A percentile compares a stretch with the other conserved stretches of the same genome.
Evolutionary conservation across 2,113 vertebrate species (phyloP).

Genomic region (Promerops cafer): DNA sequence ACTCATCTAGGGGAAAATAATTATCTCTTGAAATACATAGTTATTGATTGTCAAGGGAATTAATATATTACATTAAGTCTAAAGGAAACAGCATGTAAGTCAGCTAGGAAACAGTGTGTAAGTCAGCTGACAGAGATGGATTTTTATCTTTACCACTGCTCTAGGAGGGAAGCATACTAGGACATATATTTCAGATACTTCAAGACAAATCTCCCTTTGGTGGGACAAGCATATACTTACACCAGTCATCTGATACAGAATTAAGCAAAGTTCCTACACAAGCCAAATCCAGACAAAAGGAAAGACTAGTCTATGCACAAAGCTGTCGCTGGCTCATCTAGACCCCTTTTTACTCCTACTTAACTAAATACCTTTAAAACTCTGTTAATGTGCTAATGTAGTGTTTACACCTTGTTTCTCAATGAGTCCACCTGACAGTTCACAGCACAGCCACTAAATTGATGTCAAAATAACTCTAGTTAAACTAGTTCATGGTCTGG

Average conservation of each 20-base stretch:
- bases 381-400: not conserved
- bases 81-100: not conserved
- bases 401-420: not conserved
- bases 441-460: not conserved
- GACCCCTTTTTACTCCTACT: not conserved
- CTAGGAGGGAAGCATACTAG: not conserved
- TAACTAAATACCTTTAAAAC: not conserved
- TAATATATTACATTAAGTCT: not conserved
- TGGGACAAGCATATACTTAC: not conserved
- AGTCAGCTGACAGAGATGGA: not conserved
- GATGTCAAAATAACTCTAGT: not conserved
- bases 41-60: not conserved
- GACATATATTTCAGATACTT: not conserved
- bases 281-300: not conserved
- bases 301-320: not conserved
- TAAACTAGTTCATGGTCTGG: constrained; percentile 9
- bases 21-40: not conserved
- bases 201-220: not conserved
- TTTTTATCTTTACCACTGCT: not conserved
- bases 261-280: not conserved
- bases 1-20: not conserved
- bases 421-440: not conserved
- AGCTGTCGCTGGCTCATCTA: not conserved
- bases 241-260: not conserved
- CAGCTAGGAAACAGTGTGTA: not conserved